These are phyloP conservation scores for Akabosia matsudoensis DNA, from an alignment of 1,140 invertebrate genomes.

Conservation along the genomic window DNA sequence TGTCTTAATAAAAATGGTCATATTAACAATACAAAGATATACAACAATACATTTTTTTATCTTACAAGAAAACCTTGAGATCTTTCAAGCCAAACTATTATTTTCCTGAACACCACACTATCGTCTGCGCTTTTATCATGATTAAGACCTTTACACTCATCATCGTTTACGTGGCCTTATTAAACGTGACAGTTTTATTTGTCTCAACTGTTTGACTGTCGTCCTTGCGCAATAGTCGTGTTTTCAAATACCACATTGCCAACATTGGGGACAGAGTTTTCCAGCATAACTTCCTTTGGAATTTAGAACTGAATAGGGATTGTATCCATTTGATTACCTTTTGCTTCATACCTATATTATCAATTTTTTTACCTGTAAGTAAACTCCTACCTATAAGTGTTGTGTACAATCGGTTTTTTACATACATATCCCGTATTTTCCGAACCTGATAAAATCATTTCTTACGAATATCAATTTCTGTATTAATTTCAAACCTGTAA, in stretches of 20 bases:
- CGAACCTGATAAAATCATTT: no score
- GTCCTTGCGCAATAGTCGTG: background rate
- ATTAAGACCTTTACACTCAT: background rate
- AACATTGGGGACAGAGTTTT: background rate
- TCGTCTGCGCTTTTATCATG: background rate
- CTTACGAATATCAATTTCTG: no score
- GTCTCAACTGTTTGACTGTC: background rate
- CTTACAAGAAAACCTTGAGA: background rate
- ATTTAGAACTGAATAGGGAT: background rate
- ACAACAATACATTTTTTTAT: background rate
- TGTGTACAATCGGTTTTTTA: no score
- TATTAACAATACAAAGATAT: no score
- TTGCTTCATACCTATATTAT: background rate
- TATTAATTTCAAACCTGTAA: no score
- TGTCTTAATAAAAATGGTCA: no score
- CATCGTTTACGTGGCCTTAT: background rate
- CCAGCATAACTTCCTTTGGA: background rate
- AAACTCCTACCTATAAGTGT: background rate
- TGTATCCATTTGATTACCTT: background rate
- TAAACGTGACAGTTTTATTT: background rate
- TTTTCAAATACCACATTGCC: background rate
- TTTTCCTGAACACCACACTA: no score
- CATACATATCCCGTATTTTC: constrained; percentile 10
- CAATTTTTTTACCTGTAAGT: background rate
- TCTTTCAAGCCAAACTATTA: background rate